Conservation (phyloP, 53 echinoderm and acorn worm species). For the Patiria pectinifera region DNA sequence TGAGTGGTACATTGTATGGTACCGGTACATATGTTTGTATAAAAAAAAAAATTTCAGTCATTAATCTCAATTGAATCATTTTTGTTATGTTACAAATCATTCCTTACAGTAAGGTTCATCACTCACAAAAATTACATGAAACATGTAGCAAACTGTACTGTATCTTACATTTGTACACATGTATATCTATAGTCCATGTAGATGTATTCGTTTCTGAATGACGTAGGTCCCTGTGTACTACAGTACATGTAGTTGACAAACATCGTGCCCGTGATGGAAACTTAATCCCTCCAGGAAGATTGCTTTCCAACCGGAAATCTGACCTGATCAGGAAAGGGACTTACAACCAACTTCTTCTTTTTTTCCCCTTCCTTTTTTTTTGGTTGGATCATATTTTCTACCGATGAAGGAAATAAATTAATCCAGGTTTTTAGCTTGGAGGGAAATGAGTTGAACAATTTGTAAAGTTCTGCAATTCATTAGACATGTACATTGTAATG, state of each 20-base stretch:
- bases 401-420: conserved; percentile 21
- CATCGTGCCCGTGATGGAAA: not conserved
- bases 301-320: conserved; percentile 1
- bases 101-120: no score
- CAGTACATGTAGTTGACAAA: not conserved
- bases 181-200: no score
- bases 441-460: not conserved
- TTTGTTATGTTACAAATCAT: no score
- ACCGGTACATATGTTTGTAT: no score
- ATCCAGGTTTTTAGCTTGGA: not conserved
- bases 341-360: not conserved
- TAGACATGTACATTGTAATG: not conserved
- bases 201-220: no score
- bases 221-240: not conserved
- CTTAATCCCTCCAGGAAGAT: not conserved
- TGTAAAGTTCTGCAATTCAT: not conserved
- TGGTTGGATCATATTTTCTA: not conserved
- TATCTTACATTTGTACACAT: no score
- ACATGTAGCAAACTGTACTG: no score
- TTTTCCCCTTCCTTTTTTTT: not conserved
- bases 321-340: not conserved
- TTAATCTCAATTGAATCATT: no score
- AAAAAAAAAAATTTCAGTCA: no score
- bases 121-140: no score
- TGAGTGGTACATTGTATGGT: no score